Evolutionary conservation across 2,888 invertebrate genomes (phyloP).

Genomic region (Ferrisia virgata): DNA sequence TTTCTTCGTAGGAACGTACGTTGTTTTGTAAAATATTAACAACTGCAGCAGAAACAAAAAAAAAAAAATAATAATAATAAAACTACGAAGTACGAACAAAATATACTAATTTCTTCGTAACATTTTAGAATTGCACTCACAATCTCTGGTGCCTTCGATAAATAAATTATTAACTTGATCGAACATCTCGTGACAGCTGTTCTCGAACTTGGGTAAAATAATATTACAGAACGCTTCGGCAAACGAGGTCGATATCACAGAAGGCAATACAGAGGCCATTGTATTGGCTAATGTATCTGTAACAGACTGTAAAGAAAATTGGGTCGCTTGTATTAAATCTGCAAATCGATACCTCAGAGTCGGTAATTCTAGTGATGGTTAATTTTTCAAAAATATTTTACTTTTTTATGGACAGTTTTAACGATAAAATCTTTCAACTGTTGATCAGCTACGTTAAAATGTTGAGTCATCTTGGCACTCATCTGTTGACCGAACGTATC

Average conservation of each 20-base stretch:
- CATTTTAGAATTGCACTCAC: constrained; percentile 55
- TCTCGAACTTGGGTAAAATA: constrained; percentile 81
- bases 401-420: constrained; percentile 77
- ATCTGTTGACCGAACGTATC: constrained; percentile 33
- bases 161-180: constrained; percentile 86
- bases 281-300: constrained; percentile 32
- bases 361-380: too few species aligned
- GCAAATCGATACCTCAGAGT: background rate
- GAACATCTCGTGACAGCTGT: constrained; percentile 80
- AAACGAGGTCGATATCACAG: constrained; percentile 33
- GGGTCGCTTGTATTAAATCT: background rate
- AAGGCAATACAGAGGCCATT: background rate
- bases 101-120: background rate
- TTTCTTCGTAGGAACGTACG: constrained; percentile 35
- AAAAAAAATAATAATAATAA: too few species aligned
- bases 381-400: constrained; percentile 52
- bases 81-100: too few species aligned
- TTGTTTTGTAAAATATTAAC: constrained; percentile 30
- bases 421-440: constrained; percentile 75
- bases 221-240: constrained; percentile 37
- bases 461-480: constrained; percentile 67
- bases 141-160: constrained; percentile 83
- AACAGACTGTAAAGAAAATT: constrained; percentile 5
- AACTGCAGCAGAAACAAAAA: background rate
- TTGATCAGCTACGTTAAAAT: constrained; percentile 69